Evolutionary conservation across 2,888 invertebrate species (phyloP).

Genomic region (Philereme vetulata): DNA sequence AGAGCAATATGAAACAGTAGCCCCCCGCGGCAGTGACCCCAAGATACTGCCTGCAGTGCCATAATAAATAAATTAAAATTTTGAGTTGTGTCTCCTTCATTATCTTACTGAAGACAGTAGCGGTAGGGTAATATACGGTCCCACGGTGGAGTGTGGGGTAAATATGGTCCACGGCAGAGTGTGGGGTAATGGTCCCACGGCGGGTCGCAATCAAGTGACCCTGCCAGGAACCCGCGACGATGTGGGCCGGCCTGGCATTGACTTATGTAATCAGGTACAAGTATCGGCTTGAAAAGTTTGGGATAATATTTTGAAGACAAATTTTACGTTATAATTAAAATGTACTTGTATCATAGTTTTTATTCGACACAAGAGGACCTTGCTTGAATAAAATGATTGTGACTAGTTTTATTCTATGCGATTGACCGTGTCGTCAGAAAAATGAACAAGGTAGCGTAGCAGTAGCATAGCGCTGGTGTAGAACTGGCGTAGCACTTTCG

Average conservation of each 20-base stretch:
- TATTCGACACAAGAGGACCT: no score
- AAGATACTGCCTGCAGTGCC: no score
- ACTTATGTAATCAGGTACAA: slow-evolving; percentile 20
- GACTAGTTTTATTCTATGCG: no score
- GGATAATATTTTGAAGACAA: slow-evolving; percentile 17
- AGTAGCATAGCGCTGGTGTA: no score
- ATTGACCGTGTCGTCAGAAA: no score
- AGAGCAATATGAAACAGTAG: no score
- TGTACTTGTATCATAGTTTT: no score
- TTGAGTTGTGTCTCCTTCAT: no score
- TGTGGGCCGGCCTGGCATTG: slow-evolving; percentile 15
- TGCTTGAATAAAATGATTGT: no score
- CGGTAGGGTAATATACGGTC: slow-evolving; percentile 10
- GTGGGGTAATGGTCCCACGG: slow-evolving; percentile 16
- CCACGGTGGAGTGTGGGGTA: slow-evolving; percentile 4
- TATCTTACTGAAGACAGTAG: not conserved
- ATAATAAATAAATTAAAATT: no score
- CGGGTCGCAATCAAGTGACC: slow-evolving; percentile 32
- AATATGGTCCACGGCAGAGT: not conserved
- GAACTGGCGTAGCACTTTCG: not conserved
- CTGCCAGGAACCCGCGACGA: slow-evolving; percentile 24
- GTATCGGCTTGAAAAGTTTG: slow-evolving; percentile 14
- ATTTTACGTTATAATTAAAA: not conserved
- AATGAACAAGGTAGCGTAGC: not conserved
- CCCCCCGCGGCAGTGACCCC: no score